Conservation (phyloP, 2,113 vertebrate species). For the Pardalotus punctatus region DNA sequence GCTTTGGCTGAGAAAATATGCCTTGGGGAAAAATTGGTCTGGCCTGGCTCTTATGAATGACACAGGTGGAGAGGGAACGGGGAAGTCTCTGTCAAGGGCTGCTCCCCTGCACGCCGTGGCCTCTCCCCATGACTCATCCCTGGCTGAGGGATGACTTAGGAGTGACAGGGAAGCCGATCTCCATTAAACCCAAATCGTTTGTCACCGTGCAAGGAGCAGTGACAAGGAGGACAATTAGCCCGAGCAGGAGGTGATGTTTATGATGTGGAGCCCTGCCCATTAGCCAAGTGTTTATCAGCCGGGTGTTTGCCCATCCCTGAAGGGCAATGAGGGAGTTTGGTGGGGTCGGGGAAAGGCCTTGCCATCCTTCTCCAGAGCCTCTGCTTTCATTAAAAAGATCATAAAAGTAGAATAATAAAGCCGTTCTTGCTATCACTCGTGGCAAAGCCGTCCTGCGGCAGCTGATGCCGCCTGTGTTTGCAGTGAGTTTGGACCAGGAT, state of each 20-base stretch:
- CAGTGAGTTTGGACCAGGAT: not conserved
- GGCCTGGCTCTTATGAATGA: not conserved
- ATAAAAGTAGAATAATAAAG: not conserved
- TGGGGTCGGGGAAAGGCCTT: not conserved
- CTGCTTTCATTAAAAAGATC: not conserved
- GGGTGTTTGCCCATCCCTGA: not conserved
- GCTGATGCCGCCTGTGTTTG: not conserved
- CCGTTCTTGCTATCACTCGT: not conserved
- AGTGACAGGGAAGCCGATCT: not conserved
- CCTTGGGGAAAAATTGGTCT: not conserved
- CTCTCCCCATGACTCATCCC: not conserved
- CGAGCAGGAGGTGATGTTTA: not conserved
- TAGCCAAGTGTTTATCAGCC: not conserved
- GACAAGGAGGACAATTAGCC: not conserved
- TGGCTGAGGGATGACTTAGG: not conserved
- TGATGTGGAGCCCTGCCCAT: not conserved
- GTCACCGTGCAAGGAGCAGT: not conserved
- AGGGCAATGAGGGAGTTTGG: not conserved
- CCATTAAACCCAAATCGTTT: not conserved
- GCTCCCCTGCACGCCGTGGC: not conserved
- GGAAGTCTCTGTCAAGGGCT: rapidly evolving
- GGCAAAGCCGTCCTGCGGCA: not conserved
- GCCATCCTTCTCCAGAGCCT: not conserved
- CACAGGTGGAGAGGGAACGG: not conserved
- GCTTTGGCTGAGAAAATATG: not conserved